These are phyloP conservation scores for Thamnophis elegans DNA, from an alignment of 2,797 vertebrate genomes.

Conservation along the genomic window DNA sequence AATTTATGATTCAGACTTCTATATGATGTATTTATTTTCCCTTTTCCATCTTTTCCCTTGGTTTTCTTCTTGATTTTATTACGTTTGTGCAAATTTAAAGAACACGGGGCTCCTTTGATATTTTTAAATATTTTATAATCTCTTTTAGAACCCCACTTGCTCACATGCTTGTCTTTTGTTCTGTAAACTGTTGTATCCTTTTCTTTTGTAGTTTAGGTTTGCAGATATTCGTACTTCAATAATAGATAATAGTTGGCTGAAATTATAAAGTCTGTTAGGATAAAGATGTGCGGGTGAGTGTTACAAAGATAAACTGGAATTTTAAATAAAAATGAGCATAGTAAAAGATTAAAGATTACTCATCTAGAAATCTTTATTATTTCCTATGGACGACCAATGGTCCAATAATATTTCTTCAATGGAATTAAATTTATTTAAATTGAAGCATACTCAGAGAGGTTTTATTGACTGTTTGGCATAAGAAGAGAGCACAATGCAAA, in stretches of 20 bases:
- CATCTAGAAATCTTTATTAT: not conserved
- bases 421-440: constrained; percentile 2
- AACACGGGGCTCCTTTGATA: not conserved
- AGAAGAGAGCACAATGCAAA: not conserved
- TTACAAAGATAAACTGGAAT: not conserved
- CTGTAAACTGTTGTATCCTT: not conserved
- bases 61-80: not conserved
- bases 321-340: not conserved
- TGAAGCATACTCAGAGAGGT: not conserved
- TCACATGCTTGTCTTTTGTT: not conserved
- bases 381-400: not conserved
- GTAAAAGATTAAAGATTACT: constrained; percentile 1
- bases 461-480: not conserved
- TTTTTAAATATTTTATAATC: not conserved
- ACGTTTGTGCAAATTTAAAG: not conserved
- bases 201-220: not conserved
- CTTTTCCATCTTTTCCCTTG: not conserved
- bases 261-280: not conserved
- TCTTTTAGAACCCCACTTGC: not conserved
- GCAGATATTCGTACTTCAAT: not conserved
- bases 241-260: not conserved
- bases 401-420: not conserved
- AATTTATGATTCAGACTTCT: not conserved
- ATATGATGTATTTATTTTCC: not conserved
- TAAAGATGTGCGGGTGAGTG: not conserved